Conservation (phyloP, 2,797 vertebrate genomes). For the Notolabrus celidotus region DNA sequence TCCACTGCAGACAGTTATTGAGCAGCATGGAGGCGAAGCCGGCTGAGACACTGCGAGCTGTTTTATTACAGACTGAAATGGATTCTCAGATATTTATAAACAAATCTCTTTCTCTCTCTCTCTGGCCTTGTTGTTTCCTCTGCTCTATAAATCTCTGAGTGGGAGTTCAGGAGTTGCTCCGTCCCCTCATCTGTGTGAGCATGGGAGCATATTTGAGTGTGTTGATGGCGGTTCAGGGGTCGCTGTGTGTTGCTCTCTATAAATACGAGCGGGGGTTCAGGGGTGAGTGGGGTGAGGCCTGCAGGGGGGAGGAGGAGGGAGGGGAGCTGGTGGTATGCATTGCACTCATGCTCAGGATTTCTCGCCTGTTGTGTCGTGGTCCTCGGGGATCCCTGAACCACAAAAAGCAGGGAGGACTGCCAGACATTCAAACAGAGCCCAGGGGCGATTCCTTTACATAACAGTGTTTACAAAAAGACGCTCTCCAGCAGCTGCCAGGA, state of each 20-base stretch:
- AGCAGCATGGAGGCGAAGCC: constrained; percentile 47
- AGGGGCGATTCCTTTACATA: constrained; percentile 49
- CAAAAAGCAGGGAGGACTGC: constrained; percentile 40
- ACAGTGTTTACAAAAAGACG: constrained; percentile 42
- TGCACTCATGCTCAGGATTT: constrained; percentile 62
- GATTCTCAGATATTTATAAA: constrained; percentile 80
- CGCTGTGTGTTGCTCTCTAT: constrained; percentile 65
- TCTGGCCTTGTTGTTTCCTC: constrained; percentile 59
- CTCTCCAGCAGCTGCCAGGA: constrained; percentile 17
- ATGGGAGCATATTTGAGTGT: constrained; percentile 52
- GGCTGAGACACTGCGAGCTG: constrained; percentile 39
- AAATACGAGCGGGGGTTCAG: constrained; percentile 66
- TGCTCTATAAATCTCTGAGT: constrained; percentile 70
- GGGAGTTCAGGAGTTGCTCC: constrained; percentile 59
- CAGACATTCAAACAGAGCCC: constrained; percentile 56
- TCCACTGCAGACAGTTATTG: no score
- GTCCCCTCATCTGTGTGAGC: constrained; percentile 60
- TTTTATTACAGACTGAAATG: constrained; percentile 72
- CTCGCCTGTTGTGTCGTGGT: constrained; percentile 33
- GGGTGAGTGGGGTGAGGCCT: constrained; percentile 50
- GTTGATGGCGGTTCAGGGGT: constrained; percentile 57
- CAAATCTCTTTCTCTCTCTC: constrained; percentile 51
- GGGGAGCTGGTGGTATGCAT: constrained; percentile 46
- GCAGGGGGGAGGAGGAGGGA: constrained; percentile 23
- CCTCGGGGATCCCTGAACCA: constrained; percentile 63